Conservation (phyloP, 2,113 vertebrate species). For the Prolemur simus region DNA sequence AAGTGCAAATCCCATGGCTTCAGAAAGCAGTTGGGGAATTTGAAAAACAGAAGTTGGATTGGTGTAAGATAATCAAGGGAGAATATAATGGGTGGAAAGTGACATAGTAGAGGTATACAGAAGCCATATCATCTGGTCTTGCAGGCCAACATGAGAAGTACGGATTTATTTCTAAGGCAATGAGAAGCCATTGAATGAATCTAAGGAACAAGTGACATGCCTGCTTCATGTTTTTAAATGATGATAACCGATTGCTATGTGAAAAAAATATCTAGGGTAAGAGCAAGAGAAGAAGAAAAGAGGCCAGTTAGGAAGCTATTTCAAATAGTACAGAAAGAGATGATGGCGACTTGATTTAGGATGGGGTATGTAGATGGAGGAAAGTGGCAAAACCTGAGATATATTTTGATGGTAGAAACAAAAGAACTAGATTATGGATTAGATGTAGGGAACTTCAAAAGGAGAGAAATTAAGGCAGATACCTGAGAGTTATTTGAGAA, state of each 20-base stretch:
- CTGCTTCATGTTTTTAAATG: constrained; percentile 1
- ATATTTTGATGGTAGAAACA: background rate
- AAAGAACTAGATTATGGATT: background rate
- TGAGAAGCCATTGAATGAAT: background rate
- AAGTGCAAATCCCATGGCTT: background rate
- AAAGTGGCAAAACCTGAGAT: background rate
- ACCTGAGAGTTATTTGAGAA: background rate
- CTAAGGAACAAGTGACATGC: background rate
- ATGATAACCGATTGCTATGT: background rate
- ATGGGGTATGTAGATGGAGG: background rate
- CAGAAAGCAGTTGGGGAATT: background rate
- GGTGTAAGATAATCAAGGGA: background rate
- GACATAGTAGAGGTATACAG: background rate
- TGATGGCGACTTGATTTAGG: background rate
- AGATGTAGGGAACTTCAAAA: background rate
- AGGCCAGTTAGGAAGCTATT: background rate
- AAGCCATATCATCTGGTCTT: background rate
- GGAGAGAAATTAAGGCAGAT: background rate
- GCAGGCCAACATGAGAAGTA: background rate
- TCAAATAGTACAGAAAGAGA: background rate
- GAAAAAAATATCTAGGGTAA: background rate
- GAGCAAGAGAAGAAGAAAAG: background rate
- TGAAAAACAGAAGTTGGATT: background rate
- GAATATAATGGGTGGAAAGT: background rate
- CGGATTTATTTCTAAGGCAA: background rate